Evolutionary conservation across 2,888 invertebrate species (phyloP), one percentile per base, ranked within the genome.

Genomic region (Linyphia triangularis): DNA sequence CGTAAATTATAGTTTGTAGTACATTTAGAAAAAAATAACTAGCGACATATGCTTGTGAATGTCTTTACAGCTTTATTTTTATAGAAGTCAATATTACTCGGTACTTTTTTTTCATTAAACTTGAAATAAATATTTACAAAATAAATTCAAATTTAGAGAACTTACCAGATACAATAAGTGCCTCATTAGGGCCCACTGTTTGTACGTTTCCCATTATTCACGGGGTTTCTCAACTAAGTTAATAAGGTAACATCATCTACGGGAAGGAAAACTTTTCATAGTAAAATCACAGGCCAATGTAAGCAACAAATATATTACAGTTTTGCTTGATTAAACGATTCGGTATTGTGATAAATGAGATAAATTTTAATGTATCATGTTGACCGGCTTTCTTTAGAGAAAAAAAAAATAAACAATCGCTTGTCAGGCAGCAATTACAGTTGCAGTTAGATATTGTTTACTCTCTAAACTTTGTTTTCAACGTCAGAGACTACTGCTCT

Each of bases 141-240:
- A 51, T 16, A 51, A 33, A 69, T 69, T 33, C n/a, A 33, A n/a
- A n/a, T 69, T 69, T 33, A 30, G 33, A 37, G 10, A 7, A 73
- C 83, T 67, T 67, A 89, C 89, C 98, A 95, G 98, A 99, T 93
- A 99, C 98, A 92, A 99, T 97, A 91, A 99, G 95, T 90, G 98
- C 98, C 94, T 98, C 97, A 93, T 99, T 99, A 79, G 99, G 98
- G 92, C 99, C 98, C 89, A 97, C 98, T 90, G 98, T 98, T 94
- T 98, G 96, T 92, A 99, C 97, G 93, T 99, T 98, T 92, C 99
- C 99, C 98, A 99, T 99, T 70, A 40, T 72, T 67, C 22, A 40
- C 1, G n/a, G 37, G 28, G 9, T 59, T 51, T 10, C 19, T n/a
- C 10, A 33, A 63, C 37, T 69, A 33, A 19, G n/a, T 81, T 26